A percentile compares a stretch with the other conserved stretches of the same genome.
phyloP scores from a whole-genome alignment of 2,888 invertebrate species.

The Drosophila planitibia region DNA sequence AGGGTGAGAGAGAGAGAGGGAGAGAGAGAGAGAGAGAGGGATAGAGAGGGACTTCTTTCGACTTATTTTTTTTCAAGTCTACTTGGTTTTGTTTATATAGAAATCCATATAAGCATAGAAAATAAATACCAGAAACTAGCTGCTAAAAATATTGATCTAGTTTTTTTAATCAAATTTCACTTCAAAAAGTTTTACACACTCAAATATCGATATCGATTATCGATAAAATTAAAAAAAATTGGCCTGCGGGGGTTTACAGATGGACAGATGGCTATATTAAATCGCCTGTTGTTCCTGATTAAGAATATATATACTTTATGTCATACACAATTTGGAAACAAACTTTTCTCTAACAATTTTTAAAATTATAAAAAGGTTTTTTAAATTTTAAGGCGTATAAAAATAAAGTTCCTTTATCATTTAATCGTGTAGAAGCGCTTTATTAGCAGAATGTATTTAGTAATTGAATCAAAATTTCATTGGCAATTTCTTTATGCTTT shows the following conservation, averaged over 20 bases:
- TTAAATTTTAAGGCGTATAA: too few relatives aligned
- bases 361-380: background rate
- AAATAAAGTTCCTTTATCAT: background rate
- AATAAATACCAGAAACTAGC: background rate
- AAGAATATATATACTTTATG: background rate
- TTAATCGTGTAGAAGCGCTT: background rate
- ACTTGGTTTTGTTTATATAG: background rate
- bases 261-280: background rate
- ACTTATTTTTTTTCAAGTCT: background rate
- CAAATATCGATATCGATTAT: background rate
- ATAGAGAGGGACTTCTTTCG: background rate
- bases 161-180: background rate
- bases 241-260: background rate
- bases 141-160: background rate
- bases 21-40: background rate
- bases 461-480: background rate
- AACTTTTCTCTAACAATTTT: background rate
- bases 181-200: background rate
- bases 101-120: background rate
- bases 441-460: background rate
- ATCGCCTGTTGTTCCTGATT: background rate
- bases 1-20: too few relatives aligned
- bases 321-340: background rate
- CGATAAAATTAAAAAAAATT: background rate
- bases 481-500: background rate